phyloP scores from a whole-genome alignment of 2,113 vertebrate genomes.

The Larimichthys polyactis region DNA sequence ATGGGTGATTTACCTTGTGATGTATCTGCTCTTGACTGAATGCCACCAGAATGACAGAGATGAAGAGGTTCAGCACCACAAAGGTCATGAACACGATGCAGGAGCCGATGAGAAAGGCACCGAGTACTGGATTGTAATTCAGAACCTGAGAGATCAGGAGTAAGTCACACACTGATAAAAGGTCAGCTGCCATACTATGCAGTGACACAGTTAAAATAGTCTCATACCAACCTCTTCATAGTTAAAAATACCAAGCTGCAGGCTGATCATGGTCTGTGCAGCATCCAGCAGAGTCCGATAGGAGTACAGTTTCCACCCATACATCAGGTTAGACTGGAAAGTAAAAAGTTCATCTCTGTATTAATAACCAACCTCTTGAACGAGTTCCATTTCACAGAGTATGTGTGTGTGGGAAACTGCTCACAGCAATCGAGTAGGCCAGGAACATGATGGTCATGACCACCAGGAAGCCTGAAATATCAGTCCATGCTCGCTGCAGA shows the following conservation, averaged over 20 bases:
- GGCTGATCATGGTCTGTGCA: slow-evolving; percentile 92
- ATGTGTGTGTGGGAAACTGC: slow-evolving; percentile 73
- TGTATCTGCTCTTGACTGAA: slow-evolving; percentile 94
- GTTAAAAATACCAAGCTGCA: slow-evolving; percentile 97
- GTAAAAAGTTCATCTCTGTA: slow-evolving; percentile 3
- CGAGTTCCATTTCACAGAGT: neutral
- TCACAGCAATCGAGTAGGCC: slow-evolving; percentile 93
- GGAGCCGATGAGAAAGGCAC: slow-evolving; percentile 93
- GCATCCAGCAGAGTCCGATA: slow-evolving; percentile 93
- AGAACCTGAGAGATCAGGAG: slow-evolving; percentile 84
- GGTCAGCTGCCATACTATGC: slow-evolving; percentile 16
- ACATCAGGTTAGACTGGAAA: slow-evolving; percentile 92
- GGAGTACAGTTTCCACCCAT: slow-evolving; percentile 94
- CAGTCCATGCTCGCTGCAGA: slow-evolving; percentile 91
- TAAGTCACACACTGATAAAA: slow-evolving; percentile 13
- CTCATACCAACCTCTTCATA: slow-evolving; percentile 90
- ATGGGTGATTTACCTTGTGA: slow-evolving; percentile 86
- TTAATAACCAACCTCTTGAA: slow-evolving; percentile 5
- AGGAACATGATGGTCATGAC: slow-evolving; percentile 93
- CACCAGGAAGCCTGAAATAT: slow-evolving; percentile 93
- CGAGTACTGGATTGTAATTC: slow-evolving; percentile 91
- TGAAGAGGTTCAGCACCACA: slow-evolving; percentile 95
- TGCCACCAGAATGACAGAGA: slow-evolving; percentile 95
- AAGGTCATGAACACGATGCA: slow-evolving; percentile 98
- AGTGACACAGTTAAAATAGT: slow-evolving; percentile 1